A percentile compares a stretch with the other conserved stretches of the same genome.
Conservation (phyloP, 2,797 vertebrate species). For the Urocyon cinereoargenteus region DNA sequence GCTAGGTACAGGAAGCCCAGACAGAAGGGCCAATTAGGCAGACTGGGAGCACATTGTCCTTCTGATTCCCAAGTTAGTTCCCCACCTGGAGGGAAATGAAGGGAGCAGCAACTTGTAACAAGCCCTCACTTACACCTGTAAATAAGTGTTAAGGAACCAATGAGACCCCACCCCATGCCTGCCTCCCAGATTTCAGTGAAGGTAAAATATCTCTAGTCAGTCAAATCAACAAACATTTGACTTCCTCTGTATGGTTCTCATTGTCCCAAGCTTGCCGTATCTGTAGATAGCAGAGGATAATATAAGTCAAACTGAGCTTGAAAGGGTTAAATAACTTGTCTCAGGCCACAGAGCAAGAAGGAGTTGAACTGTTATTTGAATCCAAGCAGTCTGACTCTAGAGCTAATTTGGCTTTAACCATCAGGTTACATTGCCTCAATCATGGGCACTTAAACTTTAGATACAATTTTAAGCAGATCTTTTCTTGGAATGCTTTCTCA, state of each 20-base stretch:
- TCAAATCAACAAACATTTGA: background rate
- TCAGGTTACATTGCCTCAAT: background rate
- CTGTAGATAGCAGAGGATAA: background rate
- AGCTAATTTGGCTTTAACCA: background rate
- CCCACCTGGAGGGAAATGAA: background rate
- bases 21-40: background rate
- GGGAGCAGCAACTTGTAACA: background rate
- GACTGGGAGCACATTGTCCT: background rate
- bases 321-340: constrained; percentile 1
- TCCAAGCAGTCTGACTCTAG: background rate
- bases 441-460: background rate
- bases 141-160: background rate
- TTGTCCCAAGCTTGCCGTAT: background rate
- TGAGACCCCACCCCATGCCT: background rate
- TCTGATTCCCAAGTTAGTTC: background rate
- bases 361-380: constrained; percentile 7
- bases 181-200: background rate
- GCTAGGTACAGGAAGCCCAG: background rate
- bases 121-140: background rate
- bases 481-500: constrained; percentile 6
- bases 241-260: background rate
- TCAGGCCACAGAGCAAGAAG: constrained; percentile 11
- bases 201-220: background rate
- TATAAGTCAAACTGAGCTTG: background rate
- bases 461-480: background rate